These are phyloP conservation scores for Abrostola tripartita DNA, from an alignment of 2,888 invertebrate species.

Conservation along the genomic window DNA sequence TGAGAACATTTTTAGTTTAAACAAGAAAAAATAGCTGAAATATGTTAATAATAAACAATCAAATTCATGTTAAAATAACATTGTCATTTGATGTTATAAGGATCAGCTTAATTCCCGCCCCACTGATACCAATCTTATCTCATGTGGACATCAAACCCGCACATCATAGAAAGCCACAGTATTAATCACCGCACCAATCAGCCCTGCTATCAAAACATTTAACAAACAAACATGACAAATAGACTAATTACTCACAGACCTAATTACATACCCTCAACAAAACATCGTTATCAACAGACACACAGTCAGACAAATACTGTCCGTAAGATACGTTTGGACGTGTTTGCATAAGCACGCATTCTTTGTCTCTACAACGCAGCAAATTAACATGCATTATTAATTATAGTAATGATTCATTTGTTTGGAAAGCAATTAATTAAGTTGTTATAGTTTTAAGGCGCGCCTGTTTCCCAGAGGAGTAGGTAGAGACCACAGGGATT, in stretches of 20 bases:
- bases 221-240: neutral
- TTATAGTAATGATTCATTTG: neutral
- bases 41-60: too few species aligned
- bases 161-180: too few species aligned
- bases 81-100: too few species aligned
- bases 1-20: slow-evolving; percentile 21
- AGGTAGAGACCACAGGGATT: too few species aligned
- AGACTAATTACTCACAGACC: neutral
- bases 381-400: slow-evolving; percentile 9
- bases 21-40: neutral
- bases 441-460: too few species aligned
- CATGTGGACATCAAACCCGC: too few species aligned
- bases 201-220: neutral
- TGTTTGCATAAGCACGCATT: slow-evolving; percentile 38
- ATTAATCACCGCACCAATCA: neutral
- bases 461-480: too few species aligned
- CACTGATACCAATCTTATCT: too few species aligned
- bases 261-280: slow-evolving; percentile 13
- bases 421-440: neutral
- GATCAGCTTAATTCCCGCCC: too few species aligned
- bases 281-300: slow-evolving; percentile 33
- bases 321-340: slow-evolving; percentile 20
- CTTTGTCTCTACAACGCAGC: slow-evolving; percentile 25
- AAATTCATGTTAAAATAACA: too few species aligned
- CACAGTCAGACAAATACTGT: slow-evolving; percentile 21